These are phyloP conservation scores for Heteromurus nitidus DNA, from an alignment of 2,888 invertebrate species.

Conservation along the genomic window DNA sequence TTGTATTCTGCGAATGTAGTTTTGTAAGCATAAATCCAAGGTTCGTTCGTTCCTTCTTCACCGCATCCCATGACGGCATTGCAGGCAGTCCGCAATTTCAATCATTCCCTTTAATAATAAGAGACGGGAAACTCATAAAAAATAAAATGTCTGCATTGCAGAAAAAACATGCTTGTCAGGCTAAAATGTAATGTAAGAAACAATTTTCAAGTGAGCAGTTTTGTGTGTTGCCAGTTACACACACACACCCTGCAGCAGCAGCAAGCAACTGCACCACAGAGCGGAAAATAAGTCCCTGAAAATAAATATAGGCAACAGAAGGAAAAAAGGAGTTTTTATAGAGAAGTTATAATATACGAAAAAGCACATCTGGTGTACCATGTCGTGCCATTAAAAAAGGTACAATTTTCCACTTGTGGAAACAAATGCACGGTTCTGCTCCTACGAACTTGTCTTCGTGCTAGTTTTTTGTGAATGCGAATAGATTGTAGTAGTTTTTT, in stretches of 20 bases:
- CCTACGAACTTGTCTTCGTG: not conserved
- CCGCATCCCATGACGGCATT: too few relatives aligned
- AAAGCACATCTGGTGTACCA: conserved; percentile 31
- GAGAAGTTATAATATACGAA: too few relatives aligned
- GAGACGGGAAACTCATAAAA: conserved; percentile 50
- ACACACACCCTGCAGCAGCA: not conserved
- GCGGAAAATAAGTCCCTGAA: too few relatives aligned
- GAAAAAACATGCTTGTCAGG: conserved; percentile 30
- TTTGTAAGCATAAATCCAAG: too few relatives aligned
- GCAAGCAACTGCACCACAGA: too few relatives aligned
- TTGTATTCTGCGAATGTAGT: too few relatives aligned
- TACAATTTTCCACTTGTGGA: conserved; percentile 14
- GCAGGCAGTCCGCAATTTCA: conserved; percentile 16
- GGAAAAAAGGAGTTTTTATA: conserved; percentile 3
- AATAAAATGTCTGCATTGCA: conserved; percentile 58
- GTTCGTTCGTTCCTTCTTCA: too few relatives aligned
- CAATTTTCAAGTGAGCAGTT: conserved; percentile 41
- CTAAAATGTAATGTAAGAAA: conserved; percentile 20
- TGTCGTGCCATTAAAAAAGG: conserved; percentile 24
- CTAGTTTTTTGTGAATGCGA: not conserved
- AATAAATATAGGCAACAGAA: too few relatives aligned
- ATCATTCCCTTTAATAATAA: conserved; percentile 41
- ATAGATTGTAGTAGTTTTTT: conserved; percentile 1
- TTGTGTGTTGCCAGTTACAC: not conserved
- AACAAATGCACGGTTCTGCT: conserved; percentile 11